A percentile compares a stretch with the other conserved stretches of the same genome.
phyloP scores from a whole-genome alignment of 2,797 vertebrate species.

The Bothrops alternatus region DNA sequence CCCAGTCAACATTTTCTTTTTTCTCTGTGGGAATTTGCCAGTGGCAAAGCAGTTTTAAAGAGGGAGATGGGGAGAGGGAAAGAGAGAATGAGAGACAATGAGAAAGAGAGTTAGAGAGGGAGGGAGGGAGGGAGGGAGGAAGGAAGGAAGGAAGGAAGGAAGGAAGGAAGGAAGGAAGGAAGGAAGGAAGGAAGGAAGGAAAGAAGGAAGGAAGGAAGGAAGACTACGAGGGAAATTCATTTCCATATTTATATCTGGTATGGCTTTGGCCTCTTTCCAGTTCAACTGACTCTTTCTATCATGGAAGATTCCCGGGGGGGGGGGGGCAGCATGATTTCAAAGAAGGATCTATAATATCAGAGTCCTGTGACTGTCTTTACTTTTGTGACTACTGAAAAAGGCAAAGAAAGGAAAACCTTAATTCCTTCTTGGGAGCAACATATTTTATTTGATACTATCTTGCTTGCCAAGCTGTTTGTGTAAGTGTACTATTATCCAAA shows the following conservation, averaged over 20 bases:
- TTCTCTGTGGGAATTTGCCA: constrained; percentile 15
- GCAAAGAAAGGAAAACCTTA: background rate
- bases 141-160: too few species aligned
- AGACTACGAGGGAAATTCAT: constrained; percentile 2
- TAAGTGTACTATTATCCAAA: background rate
- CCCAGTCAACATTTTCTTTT: constrained; percentile 5
- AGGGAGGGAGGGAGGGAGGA: too few species aligned
- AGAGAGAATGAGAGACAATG: background rate
- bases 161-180: background rate
- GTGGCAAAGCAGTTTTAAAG: constrained; percentile 32
- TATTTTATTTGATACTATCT: background rate
- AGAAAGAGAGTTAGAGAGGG: background rate
- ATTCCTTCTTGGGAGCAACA: constrained; percentile 18
- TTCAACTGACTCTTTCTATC: constrained; percentile 18
- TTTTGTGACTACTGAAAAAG: constrained; percentile 6
- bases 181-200: too few species aligned
- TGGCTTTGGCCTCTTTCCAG: constrained; percentile 13
- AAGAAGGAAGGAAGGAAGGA: background rate
- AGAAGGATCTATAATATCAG: constrained; percentile 24
- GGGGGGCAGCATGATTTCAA: constrained; percentile 21
- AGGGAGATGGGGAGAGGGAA: background rate
- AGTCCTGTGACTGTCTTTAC: constrained; percentile 21
- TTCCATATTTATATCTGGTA: constrained; percentile 26
- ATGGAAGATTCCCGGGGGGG: constrained; percentile 8
- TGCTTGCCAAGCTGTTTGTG: background rate